Evolutionary conservation across 2,113 vertebrate species (phyloP), one percentile per base, ranked within the genome.

Genomic region (Lophotis ruficrista): DNA sequence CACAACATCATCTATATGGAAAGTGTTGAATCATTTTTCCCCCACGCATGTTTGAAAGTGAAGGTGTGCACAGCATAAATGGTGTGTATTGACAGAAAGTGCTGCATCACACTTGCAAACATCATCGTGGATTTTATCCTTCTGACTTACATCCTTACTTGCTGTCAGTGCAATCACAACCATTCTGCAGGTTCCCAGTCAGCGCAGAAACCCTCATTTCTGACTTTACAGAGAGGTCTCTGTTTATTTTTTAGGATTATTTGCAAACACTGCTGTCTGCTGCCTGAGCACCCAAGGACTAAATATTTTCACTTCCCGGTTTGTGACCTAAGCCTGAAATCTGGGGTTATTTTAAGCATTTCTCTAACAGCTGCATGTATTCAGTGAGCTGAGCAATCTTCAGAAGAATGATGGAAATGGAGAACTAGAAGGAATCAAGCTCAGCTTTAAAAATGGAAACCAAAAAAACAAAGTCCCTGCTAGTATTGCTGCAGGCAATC

Each of bases 401-500:
- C 82, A 94, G 82, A 93, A 73, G 53, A 91, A 62, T 0, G 0
- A 80, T 10, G 25, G 73, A 80, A 91, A 91, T 16, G 24, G 48
- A 83, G 69, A 81, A 84, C 48, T 82, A 70, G 81, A 89, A 82
- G 41, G 76, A 92, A 92, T 70, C 53, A 87, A 94, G 57, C 30
- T 69, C 57, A 81, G 50, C 48, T 87, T 96, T 82, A 94, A 91
- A 95, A 96, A 90, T 45, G 56, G 82, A 60, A 87, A 91, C 66
- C 47, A 70, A 85, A 91, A 94, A 90, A 10, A 14, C 86, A 89
- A 95, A 93, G 91, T 87, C 38, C 47, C 81, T 85, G 83, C 80
- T 89, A 94, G 87, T 92, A 77, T 64, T 75, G 94, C 97, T 88
- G 84, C 93, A 71, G 94, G 93, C 89, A 86, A 94, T 83, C 70